These are phyloP conservation scores for Panulirus ornatus DNA, from an alignment of 1,140 invertebrate genomes.

Conservation along the genomic window DNA sequence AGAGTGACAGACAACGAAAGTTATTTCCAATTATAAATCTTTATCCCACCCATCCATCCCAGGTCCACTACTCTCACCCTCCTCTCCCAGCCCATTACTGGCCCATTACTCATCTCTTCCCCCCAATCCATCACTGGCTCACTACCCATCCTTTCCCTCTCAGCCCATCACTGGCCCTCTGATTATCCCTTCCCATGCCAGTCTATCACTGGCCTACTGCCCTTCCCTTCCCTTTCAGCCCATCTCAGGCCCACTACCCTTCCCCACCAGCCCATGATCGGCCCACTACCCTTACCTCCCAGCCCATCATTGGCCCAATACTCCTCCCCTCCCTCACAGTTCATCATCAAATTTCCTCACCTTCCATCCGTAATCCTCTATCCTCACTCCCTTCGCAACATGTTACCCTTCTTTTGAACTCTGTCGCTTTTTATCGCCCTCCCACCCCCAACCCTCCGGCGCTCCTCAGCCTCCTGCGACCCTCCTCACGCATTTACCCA, in stretches of 20 bases:
- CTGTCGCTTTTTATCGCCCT: no score
- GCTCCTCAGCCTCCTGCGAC: no score
- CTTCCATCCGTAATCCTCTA: slow-evolving; percentile 3
- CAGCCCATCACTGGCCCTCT: neutral
- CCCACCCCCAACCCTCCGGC: no score
- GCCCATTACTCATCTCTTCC: neutral
- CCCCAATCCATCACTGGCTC: neutral
- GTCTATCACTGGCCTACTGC: neutral
- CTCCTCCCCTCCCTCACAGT: slow-evolving; percentile 1
- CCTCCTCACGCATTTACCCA: no score
- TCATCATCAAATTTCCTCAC: no score
- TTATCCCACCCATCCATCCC: slow-evolving; percentile 8
- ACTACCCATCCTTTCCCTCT: neutral
- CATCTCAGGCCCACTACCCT: neutral
- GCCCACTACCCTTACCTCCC: neutral
- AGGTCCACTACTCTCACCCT: neutral
- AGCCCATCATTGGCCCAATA: neutral
- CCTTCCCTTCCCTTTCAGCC: neutral
- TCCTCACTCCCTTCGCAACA: slow-evolving; percentile 1
- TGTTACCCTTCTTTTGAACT: no score
- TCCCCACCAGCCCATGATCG: neutral
- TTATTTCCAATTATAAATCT: neutral
- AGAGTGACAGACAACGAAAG: neutral
- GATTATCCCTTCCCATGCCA: neutral
- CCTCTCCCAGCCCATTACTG: neutral